Evolutionary conservation across 2,888 invertebrate genomes (phyloP), one percentile per base, ranked within the genome.

Genomic region (Caenorhabditis sp.): DNA sequence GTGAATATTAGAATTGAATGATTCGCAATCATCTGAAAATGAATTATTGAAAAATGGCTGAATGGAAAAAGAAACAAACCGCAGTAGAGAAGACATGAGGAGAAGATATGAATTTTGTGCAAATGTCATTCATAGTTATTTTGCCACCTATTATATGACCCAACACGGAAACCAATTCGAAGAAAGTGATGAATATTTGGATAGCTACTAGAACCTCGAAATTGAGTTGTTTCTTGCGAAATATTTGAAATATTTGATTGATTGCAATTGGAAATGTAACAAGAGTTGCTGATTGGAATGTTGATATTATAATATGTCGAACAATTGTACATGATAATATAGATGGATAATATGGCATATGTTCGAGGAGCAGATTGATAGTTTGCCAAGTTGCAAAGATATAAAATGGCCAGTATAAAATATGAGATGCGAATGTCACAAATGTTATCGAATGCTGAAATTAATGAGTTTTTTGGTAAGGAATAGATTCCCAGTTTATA

Each of bases 371-470:
- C 0, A 70, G 54, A 36, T 58, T 61, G 52, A 70, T 63, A 1
- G 70, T 70, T 53, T 70, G 70, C 70, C 70, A 70, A 5, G 70
- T 70, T 17, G 70, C 59, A 5, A 67, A 50, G 0, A 71, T 59
- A 52, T 71, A 71, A 56, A 71, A 71, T 21, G 70, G 70, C 70
- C 70, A 71, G 23, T 63, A 63, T 14, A 71, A 63, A 26, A 67
- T 36, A 36, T 71, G 70, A 1, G 67, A 43, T 4, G 63, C 50
- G 36, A 67, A 67, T 20, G 70, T 63, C 23, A 63, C 54, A 17
- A 71, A 71, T 12, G 63, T 57, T 14, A 71, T 67, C n/a, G 63
- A 63, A 52, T 63, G 59, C 70, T 71, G 60, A n/a, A 71, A 54
- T 23, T 20, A 23, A 52, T 23, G 2, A 7, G 31, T 31, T 7